A percentile compares a stretch with the other conserved stretches of the same genome.
Evolutionary conservation across 2,888 invertebrate species (phyloP).

Genomic region (Tenthredo notha): DNA sequence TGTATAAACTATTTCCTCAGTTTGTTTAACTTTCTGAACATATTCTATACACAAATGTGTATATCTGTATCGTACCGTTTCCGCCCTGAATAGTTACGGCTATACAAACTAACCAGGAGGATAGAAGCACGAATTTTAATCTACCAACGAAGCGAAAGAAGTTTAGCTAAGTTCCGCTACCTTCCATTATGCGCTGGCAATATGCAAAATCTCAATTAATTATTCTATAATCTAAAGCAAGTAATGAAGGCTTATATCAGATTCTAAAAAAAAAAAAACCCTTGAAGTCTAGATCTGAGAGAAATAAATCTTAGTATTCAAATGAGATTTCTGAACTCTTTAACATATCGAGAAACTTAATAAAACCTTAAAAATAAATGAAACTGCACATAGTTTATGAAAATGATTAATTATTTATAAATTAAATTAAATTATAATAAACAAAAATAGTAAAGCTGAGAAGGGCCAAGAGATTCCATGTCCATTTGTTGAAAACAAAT

Average conservation of each 20-base stretch:
- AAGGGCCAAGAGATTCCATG: neutral
- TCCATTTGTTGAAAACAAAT: neutral
- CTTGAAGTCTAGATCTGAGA: neutral
- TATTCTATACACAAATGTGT: neutral
- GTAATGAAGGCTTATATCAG: no score
- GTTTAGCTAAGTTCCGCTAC: constrained; percentile 60
- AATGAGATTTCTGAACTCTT: neutral
- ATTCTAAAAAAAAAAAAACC: neutral
- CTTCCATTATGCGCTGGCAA: constrained; percentile 73
- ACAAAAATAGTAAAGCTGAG: neutral
- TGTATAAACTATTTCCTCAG: constrained; percentile 3
- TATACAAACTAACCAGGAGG: constrained; percentile 70
- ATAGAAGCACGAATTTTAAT: constrained; percentile 72
- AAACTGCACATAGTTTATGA: neutral
- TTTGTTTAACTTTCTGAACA: constrained; percentile 20
- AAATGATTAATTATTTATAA: neutral
- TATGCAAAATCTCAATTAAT: neutral
- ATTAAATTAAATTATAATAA: neutral
- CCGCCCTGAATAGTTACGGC: constrained; percentile 69
- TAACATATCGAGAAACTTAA: neutral
- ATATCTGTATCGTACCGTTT: constrained; percentile 73
- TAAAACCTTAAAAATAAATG: neutral
- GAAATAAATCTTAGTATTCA: neutral
- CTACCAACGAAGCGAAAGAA: constrained; percentile 76
- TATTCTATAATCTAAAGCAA: neutral